Evolutionary conservation across 2,888 invertebrate genomes (phyloP).

Genomic region (Drosophila testacea): DNA sequence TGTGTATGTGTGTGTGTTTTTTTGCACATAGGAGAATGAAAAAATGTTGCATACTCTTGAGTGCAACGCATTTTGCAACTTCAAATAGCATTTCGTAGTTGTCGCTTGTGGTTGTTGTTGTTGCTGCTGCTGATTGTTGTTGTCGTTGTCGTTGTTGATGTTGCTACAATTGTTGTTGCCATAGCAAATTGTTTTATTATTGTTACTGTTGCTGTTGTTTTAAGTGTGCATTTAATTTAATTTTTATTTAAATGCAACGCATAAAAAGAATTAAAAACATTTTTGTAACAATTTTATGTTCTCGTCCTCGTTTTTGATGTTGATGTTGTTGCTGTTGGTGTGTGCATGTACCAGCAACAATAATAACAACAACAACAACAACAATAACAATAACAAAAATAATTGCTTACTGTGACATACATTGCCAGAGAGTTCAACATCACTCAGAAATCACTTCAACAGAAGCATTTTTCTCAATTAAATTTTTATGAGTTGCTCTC

Average conservation of each 20-base stretch:
- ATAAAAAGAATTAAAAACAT: conserved; percentile 46
- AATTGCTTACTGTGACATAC: conserved; percentile 49
- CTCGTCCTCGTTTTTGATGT: background rate
- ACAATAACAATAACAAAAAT: conserved; percentile 9
- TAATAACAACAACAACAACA: conserved; percentile 10
- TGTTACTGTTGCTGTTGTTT: conserved; percentile 39
- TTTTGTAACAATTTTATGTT: conserved; percentile 30
- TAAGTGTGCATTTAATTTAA: conserved; percentile 73
- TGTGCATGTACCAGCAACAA: conserved; percentile 23
- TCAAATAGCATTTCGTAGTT: conserved; percentile 66
- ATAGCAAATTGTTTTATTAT: conserved; percentile 39
- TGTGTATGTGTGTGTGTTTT: conserved; percentile 11
- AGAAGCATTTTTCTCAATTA: conserved; percentile 14
- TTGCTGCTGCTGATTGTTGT: conserved; percentile 13
- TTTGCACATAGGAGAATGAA: conserved; percentile 24
- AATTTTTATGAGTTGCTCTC: conserved; percentile 8
- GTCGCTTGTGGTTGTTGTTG: conserved; percentile 19
- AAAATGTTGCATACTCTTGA: conserved; percentile 70
- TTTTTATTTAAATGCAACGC: conserved; percentile 62
- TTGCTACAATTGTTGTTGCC: conserved; percentile 22
- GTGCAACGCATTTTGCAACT: conserved; percentile 71
- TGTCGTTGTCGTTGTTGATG: conserved; percentile 21
- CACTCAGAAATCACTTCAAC: conserved; percentile 27
- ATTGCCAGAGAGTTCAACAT: conserved; percentile 14
- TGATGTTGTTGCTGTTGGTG: conserved; percentile 14